Conservation (phyloP, 1,140 invertebrate species). For the Sycophaga agraensis region DNA sequence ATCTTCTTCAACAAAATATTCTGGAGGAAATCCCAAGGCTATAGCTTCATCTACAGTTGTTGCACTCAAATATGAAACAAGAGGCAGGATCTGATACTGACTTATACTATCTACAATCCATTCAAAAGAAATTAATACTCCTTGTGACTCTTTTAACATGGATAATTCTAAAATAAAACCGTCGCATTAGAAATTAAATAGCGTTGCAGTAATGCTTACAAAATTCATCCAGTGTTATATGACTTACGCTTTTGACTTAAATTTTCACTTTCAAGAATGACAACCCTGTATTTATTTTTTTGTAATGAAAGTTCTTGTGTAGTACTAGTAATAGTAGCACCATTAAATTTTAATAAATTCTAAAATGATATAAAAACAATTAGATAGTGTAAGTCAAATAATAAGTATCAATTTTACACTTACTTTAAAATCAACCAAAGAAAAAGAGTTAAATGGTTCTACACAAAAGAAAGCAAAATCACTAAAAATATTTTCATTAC, state of each 20-base stretch:
- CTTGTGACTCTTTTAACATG: not conserved
- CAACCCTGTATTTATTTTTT: conserved; percentile 14
- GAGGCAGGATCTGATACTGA: conserved; percentile 39
- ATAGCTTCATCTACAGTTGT: conserved; percentile 23
- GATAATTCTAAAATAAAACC: conserved; percentile 13
- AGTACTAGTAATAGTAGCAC: not conserved
- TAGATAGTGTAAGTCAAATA: not conserved
- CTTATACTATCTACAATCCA: conserved; percentile 47
- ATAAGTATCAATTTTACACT: not conserved
- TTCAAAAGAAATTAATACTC: conserved; percentile 23
- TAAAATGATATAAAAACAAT: not conserved
- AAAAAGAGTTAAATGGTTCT: conserved; percentile 31
- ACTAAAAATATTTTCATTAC: conserved; percentile 29
- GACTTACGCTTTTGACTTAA: conserved; percentile 14
- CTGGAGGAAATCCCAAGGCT: conserved; percentile 29
- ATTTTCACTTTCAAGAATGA: conserved; percentile 15
- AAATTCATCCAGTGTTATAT: too few relatives aligned
- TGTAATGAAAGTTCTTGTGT: not conserved
- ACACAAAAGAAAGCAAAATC: conserved; percentile 34
- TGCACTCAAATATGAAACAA: conserved; percentile 34
- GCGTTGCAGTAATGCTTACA: too few relatives aligned
- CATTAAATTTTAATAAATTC: conserved; percentile 9
- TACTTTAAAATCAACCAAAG: conserved; percentile 32
- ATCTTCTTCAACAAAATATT: conserved; percentile 35
- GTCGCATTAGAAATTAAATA: too few relatives aligned